phyloP scores from a whole-genome alignment of 2,888 invertebrate species.

The Spodoptera exigua region DNA sequence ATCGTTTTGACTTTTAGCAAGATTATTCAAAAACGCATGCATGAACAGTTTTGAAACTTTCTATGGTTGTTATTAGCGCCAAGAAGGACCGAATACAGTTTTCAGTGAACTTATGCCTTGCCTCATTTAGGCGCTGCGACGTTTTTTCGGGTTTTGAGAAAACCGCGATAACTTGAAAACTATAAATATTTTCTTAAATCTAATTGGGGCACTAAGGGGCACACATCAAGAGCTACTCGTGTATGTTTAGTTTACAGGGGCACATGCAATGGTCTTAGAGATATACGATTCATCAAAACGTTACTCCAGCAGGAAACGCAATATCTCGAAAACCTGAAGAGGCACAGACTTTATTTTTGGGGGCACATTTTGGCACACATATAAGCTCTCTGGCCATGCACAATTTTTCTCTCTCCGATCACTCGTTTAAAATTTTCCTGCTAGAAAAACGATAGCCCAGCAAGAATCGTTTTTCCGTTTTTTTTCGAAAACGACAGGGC shows the following conservation, averaged over 20 bases:
- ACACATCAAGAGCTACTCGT: constrained; percentile 6
- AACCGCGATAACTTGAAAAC: constrained; percentile 5
- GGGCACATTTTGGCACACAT: too few species aligned
- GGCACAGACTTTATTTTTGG: too few species aligned
- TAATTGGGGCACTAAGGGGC: not conserved
- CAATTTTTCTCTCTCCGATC: not conserved
- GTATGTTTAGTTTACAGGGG: constrained; percentile 6
- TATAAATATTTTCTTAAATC: constrained; percentile 4
- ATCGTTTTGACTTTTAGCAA: too few species aligned
- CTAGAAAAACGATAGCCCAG: not conserved
- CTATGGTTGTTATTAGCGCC: constrained; percentile 1
- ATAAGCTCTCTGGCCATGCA: not conserved
- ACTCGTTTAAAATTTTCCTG: not conserved
- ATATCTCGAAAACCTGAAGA: not conserved
- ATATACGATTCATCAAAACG: not conserved
- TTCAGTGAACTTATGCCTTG: not conserved
- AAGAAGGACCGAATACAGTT: constrained; percentile 11
- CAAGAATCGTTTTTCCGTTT: not conserved
- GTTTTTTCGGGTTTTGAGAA: constrained; percentile 3
- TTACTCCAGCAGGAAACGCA: not conserved
- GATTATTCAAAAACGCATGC: not conserved
- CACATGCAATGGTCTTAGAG: constrained; percentile 6
- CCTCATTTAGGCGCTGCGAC: constrained; percentile 7
- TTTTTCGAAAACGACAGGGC: not conserved
- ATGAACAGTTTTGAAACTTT: constrained; percentile 1